These are phyloP conservation scores for Colletes gigas DNA, from an alignment of 1,140 invertebrate genomes.

Conservation along the genomic window DNA sequence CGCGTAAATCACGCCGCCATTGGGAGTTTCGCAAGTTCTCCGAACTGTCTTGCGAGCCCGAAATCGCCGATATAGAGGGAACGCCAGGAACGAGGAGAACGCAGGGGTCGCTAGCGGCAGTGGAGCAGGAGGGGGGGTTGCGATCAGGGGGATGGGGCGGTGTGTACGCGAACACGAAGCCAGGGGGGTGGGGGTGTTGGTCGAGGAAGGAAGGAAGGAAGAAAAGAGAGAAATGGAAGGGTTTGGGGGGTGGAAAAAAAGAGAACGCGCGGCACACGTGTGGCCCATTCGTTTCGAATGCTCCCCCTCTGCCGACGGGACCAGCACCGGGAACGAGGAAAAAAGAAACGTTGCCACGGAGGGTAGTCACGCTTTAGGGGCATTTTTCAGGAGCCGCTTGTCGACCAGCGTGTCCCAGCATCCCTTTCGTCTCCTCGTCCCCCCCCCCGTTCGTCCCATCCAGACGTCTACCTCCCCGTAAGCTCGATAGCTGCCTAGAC, in stretches of 20 bases:
- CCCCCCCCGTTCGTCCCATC: slow-evolving; percentile 3
- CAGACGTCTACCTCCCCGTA: slow-evolving; percentile 15
- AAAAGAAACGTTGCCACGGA: slow-evolving; percentile 30
- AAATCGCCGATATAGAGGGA: slow-evolving; percentile 54
- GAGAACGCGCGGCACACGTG: slow-evolving; percentile 57
- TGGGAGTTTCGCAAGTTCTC: slow-evolving; percentile 51
- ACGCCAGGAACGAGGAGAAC: background rate
- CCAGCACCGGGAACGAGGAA: slow-evolving; percentile 11
- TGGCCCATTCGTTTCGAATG: slow-evolving; percentile 62
- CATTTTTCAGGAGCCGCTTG: slow-evolving; percentile 63
- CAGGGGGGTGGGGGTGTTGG: background rate
- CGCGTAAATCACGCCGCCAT: slow-evolving; percentile 62
- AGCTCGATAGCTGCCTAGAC: slow-evolving; percentile 50
- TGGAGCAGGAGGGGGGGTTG: background rate
- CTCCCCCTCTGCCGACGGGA: slow-evolving; percentile 43
- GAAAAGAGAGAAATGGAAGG: slow-evolving; percentile 33
- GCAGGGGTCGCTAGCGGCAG: background rate
- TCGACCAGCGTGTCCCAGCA: slow-evolving; percentile 51
- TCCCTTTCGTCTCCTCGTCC: background rate
- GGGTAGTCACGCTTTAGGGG: slow-evolving; percentile 62
- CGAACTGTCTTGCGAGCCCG: slow-evolving; percentile 52
- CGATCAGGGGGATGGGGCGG: background rate
- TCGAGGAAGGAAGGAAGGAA: slow-evolving; percentile 23
- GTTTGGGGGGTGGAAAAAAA: slow-evolving; percentile 40
- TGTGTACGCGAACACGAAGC: slow-evolving; percentile 2